Evolutionary conservation across 2,797 vertebrate species (phyloP).

Genomic region (Presbytis comata): DNA sequence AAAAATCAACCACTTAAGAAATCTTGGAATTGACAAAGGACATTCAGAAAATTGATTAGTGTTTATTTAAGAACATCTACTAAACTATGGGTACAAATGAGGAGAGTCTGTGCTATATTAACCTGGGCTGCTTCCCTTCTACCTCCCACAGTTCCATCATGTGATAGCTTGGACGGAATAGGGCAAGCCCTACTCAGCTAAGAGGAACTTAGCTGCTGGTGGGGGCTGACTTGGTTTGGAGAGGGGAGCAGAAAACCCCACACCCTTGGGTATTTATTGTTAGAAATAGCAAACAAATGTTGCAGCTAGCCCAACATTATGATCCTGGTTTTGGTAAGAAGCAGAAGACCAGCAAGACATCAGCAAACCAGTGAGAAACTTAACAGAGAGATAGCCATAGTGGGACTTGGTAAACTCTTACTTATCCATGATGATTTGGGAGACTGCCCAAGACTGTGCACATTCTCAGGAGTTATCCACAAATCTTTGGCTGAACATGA

Average conservation of each 20-base stretch:
- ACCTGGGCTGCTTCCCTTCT: neutral
- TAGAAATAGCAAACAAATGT: neutral
- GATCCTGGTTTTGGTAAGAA: neutral
- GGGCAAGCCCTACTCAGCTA: neutral
- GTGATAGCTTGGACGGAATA: no score
- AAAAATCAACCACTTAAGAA: neutral
- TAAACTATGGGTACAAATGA: neutral
- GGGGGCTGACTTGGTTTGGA: neutral
- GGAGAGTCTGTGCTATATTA: neutral
- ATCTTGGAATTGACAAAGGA: neutral
- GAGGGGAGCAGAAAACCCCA: neutral
- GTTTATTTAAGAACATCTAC: neutral
- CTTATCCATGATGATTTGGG: neutral
- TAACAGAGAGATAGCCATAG: neutral
- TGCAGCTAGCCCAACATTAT: no score
- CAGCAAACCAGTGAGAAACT: neutral
- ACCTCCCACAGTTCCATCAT: neutral
- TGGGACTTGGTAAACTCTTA: neutral
- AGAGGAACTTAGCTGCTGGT: neutral
- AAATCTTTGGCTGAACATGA: neutral
- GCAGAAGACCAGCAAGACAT: neutral
- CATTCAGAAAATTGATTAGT: neutral
- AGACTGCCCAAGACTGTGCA: neutral
- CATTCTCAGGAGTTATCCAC: neutral
- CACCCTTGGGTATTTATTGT: neutral